Evolutionary conservation across 2,113 vertebrate species (phyloP).

Genomic region (Lampris megalopsis): DNA sequence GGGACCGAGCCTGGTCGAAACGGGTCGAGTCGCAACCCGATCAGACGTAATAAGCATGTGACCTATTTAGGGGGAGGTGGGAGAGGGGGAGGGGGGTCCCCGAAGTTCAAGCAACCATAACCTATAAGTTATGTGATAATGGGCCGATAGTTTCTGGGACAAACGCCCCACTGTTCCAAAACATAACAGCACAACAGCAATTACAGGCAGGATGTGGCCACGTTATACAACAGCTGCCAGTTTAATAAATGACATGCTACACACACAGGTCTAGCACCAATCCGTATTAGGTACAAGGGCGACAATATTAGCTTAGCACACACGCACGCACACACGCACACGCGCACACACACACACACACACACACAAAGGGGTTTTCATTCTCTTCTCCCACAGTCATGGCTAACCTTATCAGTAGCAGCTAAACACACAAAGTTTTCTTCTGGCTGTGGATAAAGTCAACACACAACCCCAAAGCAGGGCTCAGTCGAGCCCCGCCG

Average conservation of each 20-base stretch:
- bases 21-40: too few relatives aligned
- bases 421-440: slow-evolving; percentile 66
- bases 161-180: neutral
- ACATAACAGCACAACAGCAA: slow-evolving; percentile 11
- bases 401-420: slow-evolving; percentile 59
- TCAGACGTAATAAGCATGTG: too few relatives aligned
- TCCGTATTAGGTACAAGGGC: slow-evolving; percentile 24
- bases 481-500: slow-evolving; percentile 44
- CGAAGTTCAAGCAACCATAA: neutral
- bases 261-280: slow-evolving; percentile 15
- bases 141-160: too few relatives aligned
- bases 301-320: neutral
- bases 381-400: slow-evolving; percentile 41
- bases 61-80: too few relatives aligned
- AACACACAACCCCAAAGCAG: slow-evolving; percentile 32
- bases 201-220: neutral
- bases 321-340: too few relatives aligned
- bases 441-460: slow-evolving; percentile 69
- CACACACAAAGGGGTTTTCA: slow-evolving; percentile 17
- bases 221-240: neutral
- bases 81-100: too few relatives aligned
- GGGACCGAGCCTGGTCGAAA: too few relatives aligned
- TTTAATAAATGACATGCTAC: slow-evolving; percentile 32
- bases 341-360: too few relatives aligned
- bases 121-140: slow-evolving; percentile 4